These are phyloP conservation scores for Carettochelys insculpta DNA, from an alignment of 2,113 vertebrate species.

Conservation along the genomic window DNA sequence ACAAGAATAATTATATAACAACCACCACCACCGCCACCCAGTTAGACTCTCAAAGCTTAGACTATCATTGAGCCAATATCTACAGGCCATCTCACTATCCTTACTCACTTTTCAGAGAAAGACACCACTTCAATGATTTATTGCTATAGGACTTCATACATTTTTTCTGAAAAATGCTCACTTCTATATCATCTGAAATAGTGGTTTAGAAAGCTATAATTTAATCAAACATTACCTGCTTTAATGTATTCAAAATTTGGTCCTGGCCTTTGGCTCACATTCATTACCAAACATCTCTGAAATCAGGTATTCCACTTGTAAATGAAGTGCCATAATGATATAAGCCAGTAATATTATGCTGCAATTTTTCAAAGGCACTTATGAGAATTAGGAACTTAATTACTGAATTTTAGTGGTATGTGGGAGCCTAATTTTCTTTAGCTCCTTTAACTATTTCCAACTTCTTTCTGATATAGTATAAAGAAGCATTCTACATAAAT, in stretches of 20 bases:
- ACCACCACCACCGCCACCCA: no score
- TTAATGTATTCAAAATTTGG: conserved; percentile 24
- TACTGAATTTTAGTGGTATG: neutral
- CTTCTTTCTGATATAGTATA: neutral
- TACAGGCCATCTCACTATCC: no score
- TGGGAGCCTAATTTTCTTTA: neutral
- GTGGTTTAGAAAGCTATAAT: conserved; percentile 28
- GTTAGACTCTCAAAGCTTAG: no score
- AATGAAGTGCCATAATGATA: neutral
- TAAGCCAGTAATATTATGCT: neutral
- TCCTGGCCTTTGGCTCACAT: conserved; percentile 28
- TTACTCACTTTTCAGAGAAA: neutral
- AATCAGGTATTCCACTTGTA: conserved; percentile 11
- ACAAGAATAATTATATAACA: no score
- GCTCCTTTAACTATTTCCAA: neutral
- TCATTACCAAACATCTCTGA: conserved; percentile 6
- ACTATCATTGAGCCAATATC: no score
- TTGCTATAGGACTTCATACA: neutral
- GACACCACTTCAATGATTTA: neutral
- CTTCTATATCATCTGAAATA: conserved; percentile 26
- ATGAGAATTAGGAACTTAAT: neutral
- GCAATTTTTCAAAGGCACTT: neutral
- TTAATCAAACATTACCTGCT: conserved; percentile 50
- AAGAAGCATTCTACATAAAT: neutral
- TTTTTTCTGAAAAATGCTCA: conserved; percentile 51